Conservation (phyloP, 2,113 vertebrate genomes). For the Danio rerio region DNA sequence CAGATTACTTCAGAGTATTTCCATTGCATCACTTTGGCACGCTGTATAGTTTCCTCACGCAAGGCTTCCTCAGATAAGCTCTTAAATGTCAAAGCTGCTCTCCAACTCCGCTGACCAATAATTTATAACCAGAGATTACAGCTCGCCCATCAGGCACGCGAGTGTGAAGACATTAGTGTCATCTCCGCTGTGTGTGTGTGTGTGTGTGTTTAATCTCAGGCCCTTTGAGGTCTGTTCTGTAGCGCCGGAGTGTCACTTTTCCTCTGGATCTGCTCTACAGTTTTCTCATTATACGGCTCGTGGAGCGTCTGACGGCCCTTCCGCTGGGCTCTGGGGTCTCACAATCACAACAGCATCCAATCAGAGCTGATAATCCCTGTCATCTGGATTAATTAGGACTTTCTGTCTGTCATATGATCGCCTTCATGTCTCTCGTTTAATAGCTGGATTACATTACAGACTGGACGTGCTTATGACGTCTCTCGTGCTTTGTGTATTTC, state of each 20-base stretch:
- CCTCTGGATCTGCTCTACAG: not conserved
- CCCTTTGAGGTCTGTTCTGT: conserved; percentile 12
- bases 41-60: not conserved
- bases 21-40: no score
- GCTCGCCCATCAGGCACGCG: not conserved
- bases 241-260: conserved; percentile 9
- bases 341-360: conserved; percentile 13
- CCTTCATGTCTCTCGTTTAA: conserved; percentile 36
- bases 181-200: conserved; percentile 38
- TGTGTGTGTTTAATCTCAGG: conserved; percentile 18
- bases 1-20: no score
- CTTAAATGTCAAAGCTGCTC: conserved; percentile 10
- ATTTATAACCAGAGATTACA: conserved; percentile 17
- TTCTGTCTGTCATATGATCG: conserved; percentile 53
- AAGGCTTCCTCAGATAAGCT: not conserved
- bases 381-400: conserved; percentile 62
- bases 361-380: conserved; percentile 49
- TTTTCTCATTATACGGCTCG: conserved; percentile 38
- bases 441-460: conserved; percentile 29
- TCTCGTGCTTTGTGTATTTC: no score
- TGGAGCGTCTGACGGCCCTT: not conserved
- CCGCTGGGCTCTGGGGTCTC: not conserved
- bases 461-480: not conserved
- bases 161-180: conserved; percentile 23
- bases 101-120: conserved; percentile 4